Evolutionary conservation across 2,113 vertebrate species (phyloP), one percentile per base, ranked within the genome.

Genomic region (Malurus alboscapulatus): DNA sequence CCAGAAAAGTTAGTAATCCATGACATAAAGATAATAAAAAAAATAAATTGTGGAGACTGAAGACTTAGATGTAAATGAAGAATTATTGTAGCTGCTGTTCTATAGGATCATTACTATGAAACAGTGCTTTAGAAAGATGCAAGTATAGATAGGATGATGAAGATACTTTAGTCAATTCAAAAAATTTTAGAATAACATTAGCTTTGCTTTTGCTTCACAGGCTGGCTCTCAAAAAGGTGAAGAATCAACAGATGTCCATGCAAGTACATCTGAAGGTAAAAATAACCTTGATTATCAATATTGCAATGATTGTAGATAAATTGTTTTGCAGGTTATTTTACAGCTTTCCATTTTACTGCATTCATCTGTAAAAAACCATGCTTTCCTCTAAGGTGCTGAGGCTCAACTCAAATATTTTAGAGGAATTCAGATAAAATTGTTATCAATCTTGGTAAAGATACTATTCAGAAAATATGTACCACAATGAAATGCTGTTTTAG

Each of bases 231-330:
- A 96, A 59, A 97, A 95, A 93, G 66, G 21, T 50, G 75, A 88
- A 87, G 90, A 88, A 83, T 51, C 88, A 40, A 14, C 16, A 50
- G 96, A 97, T 95, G 84, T 74, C 53, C 69, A 29, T 73, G 96
- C 97, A 94, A 96, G 97, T 50, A 97, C 97, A 73, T 97, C 97
- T 90, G 77, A 95, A 98, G 97, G 98, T 98, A 97, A 97, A 93
- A 92, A 42, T 67, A 48, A 75, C 24, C 13, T n/a, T 83, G 15
- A 62, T 78, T 65, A 63, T 94, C 24, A 57, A 2, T 65, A 17
- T 51, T 87, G 25, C 51, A 12, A 26, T 86, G 67, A 32, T 29
- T 71, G 11, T 51, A 40, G 25, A 48, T 81, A 20, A 80, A 2
- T 36, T 88, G 2, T 17, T 87, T 84, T 55, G 13, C 17, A 50